Conservation (phyloP, 1,140 invertebrate genomes). For the Protaetia brevitarsis region DNA sequence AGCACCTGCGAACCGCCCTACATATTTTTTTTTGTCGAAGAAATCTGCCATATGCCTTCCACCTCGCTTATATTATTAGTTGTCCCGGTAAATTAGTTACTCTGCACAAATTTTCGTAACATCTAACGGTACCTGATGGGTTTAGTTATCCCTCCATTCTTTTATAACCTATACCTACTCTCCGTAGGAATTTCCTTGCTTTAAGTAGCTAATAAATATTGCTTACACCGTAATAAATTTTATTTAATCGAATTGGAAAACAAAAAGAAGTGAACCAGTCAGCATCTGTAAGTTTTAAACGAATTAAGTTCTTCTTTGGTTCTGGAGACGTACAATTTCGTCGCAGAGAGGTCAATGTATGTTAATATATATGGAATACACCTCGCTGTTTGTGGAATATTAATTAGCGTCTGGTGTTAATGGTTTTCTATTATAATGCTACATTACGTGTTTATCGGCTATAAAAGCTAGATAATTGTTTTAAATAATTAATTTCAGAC, state of each 20-base stretch:
- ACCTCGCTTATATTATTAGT: background rate
- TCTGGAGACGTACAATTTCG: background rate
- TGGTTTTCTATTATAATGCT: too few species aligned
- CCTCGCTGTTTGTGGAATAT: too few species aligned
- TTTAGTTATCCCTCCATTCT: background rate
- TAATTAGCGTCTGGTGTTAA: too few species aligned
- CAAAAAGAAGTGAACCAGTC: background rate
- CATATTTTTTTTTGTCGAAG: slow-evolving; percentile 31
- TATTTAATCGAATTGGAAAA: slow-evolving; percentile 10
- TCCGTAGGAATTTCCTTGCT: background rate
- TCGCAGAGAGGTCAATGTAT: too few species aligned
- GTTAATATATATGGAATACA: too few species aligned
- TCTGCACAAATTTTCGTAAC: slow-evolving; percentile 1
- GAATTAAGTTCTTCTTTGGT: background rate
- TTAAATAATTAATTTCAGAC: too few species aligned
- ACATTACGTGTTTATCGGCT: too few species aligned
- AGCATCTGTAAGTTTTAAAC: background rate
- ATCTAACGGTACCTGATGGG: slow-evolving; percentile 2
- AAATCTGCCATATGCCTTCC: slow-evolving; percentile 21
- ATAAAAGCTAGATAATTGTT: too few species aligned
- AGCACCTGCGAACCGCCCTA: slow-evolving; percentile 40
- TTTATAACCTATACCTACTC: background rate
- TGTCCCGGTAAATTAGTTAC: slow-evolving; percentile 1
- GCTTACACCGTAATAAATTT: background rate
- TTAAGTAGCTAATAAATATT: slow-evolving; percentile 10